Base-by-base conservation (phyloP, 2,888 invertebrate species). In the Gryllus longicercus region DNA sequence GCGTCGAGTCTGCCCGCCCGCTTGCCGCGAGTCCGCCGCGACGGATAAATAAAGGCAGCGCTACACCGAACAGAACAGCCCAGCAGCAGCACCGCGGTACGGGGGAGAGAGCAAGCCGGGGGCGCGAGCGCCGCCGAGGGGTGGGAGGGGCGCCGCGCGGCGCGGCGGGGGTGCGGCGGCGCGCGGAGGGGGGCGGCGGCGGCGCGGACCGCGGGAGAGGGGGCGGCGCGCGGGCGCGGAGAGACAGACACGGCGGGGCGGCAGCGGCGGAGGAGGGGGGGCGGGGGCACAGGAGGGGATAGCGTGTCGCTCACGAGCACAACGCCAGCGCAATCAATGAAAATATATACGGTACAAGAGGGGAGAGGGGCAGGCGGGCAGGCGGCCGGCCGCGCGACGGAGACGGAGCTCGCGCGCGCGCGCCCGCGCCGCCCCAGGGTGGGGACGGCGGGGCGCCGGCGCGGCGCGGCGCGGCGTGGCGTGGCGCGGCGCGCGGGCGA, bases 301-400 rank as follows among this genome's bases (percentile, higher is more conserved):
- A 38, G 38, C 50, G 78, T 78, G 63, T 79, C 74, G 74, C 79
- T 38, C 79, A 50, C 77, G 79, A 77, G 80, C 80, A 79, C 79
- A 80, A 80, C 82, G 82, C 82, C 82, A 82, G 82, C 82, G 82
- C 82, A 82, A 82, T 82, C 82, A 82, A 82, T 82, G 82, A 82
- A 77, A 81, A 82, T 81, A 82, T 81, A 81, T 63, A 78, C 79
- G 79, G 74, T 79, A 79, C 79, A 79, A 75, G 79, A 50, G 25
- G 74, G 78, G 78, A 23, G 79, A n/a, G 79, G 21, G 79, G 21
- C 38, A 16, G 25, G 49, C 49, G 50, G 49, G 77, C 77, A 11
- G 50, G 18, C n/a, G 74, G 49, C 49, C 21, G 78, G 74, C 50
- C 49, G 74, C n/a, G 79, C 21, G 74, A 14, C 23, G 78, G 78